Evolutionary conservation across 2,113 vertebrate species (phyloP).

Genomic region (Solea senegalensis): DNA sequence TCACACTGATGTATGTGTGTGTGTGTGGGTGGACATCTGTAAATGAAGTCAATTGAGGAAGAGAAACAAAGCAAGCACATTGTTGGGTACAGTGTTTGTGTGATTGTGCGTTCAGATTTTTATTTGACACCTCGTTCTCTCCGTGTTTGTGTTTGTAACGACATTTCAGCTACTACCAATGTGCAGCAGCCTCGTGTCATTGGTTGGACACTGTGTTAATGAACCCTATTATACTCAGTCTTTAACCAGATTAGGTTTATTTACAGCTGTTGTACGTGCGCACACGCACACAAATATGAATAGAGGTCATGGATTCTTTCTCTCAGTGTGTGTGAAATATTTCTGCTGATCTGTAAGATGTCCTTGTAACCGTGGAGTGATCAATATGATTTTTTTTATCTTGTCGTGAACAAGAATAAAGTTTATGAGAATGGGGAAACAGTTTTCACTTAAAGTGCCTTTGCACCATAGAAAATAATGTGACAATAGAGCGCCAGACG

Average conservation of each 20-base stretch:
- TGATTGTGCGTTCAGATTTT: too few species aligned
- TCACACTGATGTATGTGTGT: neutral
- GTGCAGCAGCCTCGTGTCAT: neutral
- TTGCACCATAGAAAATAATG: too few species aligned
- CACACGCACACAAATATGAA: conserved; percentile 4
- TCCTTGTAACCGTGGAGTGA: conserved; percentile 10
- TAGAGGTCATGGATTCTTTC: neutral
- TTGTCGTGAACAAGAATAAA: neutral
- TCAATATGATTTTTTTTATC: conserved; percentile 22
- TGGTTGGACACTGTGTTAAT: neutral
- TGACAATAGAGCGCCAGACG: too few species aligned
- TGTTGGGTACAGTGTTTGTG: neutral
- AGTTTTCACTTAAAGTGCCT: too few species aligned
- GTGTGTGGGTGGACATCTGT: neutral
- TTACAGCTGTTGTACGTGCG: neutral
- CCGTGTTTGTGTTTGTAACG: neutral
- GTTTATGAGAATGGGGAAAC: neutral
- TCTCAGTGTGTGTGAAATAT: conserved; percentile 12
- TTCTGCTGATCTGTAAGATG: neutral
- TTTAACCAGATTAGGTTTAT: too few species aligned
- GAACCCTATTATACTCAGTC: too few species aligned
- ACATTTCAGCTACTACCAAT: neutral
- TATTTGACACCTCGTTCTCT: neutral
- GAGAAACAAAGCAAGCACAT: neutral
- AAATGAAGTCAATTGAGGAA: neutral